Percentiles rank a stretch among this genome's conserved stretches.
phyloP scores from a whole-genome alignment of 2,888 invertebrate genomes.

The Phortica magna region DNA sequence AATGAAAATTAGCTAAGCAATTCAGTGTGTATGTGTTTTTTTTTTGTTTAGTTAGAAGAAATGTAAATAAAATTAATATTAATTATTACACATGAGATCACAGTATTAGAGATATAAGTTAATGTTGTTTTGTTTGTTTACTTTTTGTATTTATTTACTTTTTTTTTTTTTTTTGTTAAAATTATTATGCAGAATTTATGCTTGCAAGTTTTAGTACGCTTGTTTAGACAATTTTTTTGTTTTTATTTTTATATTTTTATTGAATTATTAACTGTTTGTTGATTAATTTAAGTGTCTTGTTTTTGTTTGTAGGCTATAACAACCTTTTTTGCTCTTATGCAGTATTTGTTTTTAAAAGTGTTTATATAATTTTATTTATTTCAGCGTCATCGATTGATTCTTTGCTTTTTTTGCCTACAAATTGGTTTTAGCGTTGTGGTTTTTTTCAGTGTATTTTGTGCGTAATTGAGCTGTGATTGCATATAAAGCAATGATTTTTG shows the following conservation, averaged over 20 bases:
- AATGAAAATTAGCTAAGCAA: constrained; percentile 67
- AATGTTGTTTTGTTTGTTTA: constrained; percentile 49
- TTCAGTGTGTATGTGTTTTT: constrained; percentile 42
- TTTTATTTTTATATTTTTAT: constrained; percentile 51
- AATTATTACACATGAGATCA: constrained; percentile 79
- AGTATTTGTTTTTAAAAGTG: constrained; percentile 47
- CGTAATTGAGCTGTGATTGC: constrained; percentile 15
- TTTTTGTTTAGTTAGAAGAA: constrained; percentile 13
- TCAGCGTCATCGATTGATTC: constrained; percentile 70
- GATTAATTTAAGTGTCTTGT: constrained; percentile 46
- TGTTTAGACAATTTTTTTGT: constrained; percentile 38
- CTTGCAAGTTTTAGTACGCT: constrained; percentile 39
- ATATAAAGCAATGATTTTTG: background rate
- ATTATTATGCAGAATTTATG: constrained; percentile 47
- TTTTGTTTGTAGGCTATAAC: constrained; percentile 46
- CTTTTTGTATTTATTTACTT: constrained; percentile 42
- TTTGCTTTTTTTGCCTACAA: constrained; percentile 34
- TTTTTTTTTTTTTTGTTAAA: constrained; percentile 47
- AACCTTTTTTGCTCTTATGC: constrained; percentile 33
- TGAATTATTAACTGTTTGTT: constrained; percentile 43
- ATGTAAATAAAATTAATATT: constrained; percentile 64
- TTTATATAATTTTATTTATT: constrained; percentile 38
- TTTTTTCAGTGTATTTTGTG: constrained; percentile 27
- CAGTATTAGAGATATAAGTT: constrained; percentile 79
- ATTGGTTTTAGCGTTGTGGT: constrained; percentile 17